Evolutionary conservation across 2,113 vertebrate species (phyloP).

Genomic region (Acrocephalus arundinaceus): DNA sequence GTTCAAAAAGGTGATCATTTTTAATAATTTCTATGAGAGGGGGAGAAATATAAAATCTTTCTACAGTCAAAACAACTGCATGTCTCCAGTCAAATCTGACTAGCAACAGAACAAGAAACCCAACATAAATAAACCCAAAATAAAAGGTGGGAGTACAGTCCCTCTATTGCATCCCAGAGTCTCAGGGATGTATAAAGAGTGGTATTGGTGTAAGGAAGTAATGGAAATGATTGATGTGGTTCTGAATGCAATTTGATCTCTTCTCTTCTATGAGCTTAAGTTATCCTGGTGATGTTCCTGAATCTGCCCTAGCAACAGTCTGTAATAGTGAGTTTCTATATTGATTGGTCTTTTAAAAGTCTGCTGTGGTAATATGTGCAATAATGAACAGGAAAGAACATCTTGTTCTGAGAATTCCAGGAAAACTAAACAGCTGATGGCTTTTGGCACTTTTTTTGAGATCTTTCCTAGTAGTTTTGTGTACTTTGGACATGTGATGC

Average conservation of each 20-base stretch:
- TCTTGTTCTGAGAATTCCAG: not conserved
- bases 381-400: not conserved
- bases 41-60: not conserved
- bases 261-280: not conserved
- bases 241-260: not conserved
- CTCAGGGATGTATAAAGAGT: not conserved
- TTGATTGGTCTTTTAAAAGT: not conserved
- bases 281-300: not conserved
- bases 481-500: not conserved
- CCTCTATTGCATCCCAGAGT: not conserved
- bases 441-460: not conserved
- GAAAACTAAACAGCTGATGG: not conserved
- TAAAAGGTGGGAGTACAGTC: not conserved
- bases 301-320: not conserved
- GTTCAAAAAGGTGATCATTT: not conserved
- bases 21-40: not conserved
- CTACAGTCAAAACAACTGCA: not conserved
- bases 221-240: not conserved
- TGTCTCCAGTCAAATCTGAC: not conserved
- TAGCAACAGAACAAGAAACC: not conserved
- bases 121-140: not conserved
- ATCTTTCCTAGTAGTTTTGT: not conserved
- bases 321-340: not conserved
- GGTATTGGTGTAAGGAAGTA: not conserved
- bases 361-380: not conserved